Conservation (phyloP, 1,140 invertebrate species). For the Apocrypta bakeri region DNA sequence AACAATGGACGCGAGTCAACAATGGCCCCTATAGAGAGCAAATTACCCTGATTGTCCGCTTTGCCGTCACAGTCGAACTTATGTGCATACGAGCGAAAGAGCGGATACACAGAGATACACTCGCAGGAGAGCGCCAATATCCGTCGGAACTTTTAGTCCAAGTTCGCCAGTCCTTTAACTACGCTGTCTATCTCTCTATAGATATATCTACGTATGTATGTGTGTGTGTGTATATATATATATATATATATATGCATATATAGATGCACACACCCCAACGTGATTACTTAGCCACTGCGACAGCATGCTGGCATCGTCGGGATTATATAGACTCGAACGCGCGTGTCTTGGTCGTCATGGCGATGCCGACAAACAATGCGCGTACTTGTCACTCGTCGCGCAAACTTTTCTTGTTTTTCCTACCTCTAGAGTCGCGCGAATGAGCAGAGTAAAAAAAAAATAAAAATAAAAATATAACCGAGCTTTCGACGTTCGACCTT, state of each 20-base stretch:
- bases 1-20: neutral
- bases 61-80: neutral
- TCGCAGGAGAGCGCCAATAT: neutral
- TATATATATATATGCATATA: constrained; percentile 29
- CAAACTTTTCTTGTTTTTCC: no score
- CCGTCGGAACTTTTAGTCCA: neutral
- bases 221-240: neutral
- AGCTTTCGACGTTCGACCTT: no score
- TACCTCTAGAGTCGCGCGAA: no score
- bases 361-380: constrained; percentile 29
- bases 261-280: neutral
- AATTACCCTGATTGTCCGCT: neutral
- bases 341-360: constrained; percentile 4
- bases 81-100: neutral
- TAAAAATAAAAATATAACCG: no score
- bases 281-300: neutral
- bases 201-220: constrained; percentile 19
- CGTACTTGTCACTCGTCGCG: neutral
- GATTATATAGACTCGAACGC: neutral
- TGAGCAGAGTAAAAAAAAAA: no score
- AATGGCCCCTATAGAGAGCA: neutral
- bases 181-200: neutral
- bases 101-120: neutral
- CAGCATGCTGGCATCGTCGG: neutral
- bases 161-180: neutral